A percentile compares a stretch with the other conserved stretches of the same genome.
phyloP scores from a whole-genome alignment of 2,888 invertebrate species.

The Phengaris arion region DNA sequence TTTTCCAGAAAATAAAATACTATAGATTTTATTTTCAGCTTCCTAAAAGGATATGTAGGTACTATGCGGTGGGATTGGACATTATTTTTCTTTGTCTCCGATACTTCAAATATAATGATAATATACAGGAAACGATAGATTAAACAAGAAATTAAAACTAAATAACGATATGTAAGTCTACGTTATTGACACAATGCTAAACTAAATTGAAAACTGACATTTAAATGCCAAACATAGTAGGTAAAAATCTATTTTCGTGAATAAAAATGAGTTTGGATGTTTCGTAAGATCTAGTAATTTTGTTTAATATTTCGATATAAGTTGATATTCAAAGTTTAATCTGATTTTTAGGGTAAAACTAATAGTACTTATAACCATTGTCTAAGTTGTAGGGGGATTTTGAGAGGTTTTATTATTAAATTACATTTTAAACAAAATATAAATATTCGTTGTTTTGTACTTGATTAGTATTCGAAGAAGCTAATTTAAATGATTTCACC shows the following conservation, averaged over 20 bases:
- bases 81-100: background rate
- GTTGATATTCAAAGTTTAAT: conserved; percentile 56
- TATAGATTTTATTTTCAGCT: background rate
- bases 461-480: conserved; percentile 23
- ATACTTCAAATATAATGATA: background rate
- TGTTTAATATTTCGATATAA: conserved; percentile 61
- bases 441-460: conserved; percentile 26
- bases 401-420: conserved; percentile 19
- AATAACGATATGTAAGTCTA: too few relatives aligned
- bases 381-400: conserved; percentile 38
- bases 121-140: background rate
- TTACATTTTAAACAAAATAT: conserved; percentile 26
- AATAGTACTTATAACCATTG: conserved; percentile 41
- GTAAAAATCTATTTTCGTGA: conserved; percentile 44
- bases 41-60: background rate
- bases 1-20: conserved; percentile 6
- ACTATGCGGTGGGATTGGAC: background rate
- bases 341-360: conserved; percentile 54
- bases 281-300: conserved; percentile 54
- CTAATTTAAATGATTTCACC: conserved; percentile 20
- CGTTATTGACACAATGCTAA: too few relatives aligned
- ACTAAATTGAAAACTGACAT: too few relatives aligned
- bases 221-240: background rate
- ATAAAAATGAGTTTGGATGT: conserved; percentile 52
- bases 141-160: background rate